Percentiles rank a stretch among this genome's conserved stretches.
Evolutionary conservation across 1,140 invertebrate species (phyloP).

Genomic region (Drosophila ficusphila): DNA sequence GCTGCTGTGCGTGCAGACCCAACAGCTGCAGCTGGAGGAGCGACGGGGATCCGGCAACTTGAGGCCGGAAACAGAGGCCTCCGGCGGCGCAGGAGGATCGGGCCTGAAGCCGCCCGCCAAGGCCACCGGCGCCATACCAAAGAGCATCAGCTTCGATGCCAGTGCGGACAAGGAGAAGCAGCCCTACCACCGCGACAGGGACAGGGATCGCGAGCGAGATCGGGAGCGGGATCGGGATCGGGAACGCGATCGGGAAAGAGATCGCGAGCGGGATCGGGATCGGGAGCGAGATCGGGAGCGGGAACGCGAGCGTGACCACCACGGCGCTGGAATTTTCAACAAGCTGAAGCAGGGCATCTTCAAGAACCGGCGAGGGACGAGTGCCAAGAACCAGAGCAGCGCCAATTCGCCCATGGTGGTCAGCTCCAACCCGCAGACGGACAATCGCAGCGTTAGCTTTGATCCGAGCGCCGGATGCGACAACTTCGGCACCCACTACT

Average conservation of each 20-base stretch:
- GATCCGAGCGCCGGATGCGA: slow-evolving; percentile 60
- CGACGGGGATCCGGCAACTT: neutral
- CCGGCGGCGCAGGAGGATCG: neutral
- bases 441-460: slow-evolving; percentile 67
- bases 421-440: neutral
- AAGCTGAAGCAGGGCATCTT: slow-evolving; percentile 87
- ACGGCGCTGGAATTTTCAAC: slow-evolving; percentile 87
- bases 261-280: slow-evolving; percentile 13
- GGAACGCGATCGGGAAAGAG: slow-evolving; percentile 29
- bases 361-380: slow-evolving; percentile 86
- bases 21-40: slow-evolving; percentile 51
- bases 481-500: slow-evolving; percentile 49
- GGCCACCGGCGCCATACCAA: slow-evolving; percentile 93
- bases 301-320: slow-evolving; percentile 31
- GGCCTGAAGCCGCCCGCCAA: slow-evolving; percentile 85
- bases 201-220: slow-evolving; percentile 22
- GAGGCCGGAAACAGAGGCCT: neutral
- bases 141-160: slow-evolving; percentile 96
- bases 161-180: slow-evolving; percentile 89
- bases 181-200: slow-evolving; percentile 20
- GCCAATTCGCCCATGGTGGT: neutral
- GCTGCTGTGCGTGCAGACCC: slow-evolving; percentile 61
- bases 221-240: slow-evolving; percentile 24
- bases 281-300: slow-evolving; percentile 6
- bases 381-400: slow-evolving; percentile 71